Evolutionary conservation across 2,113 vertebrate genomes (phyloP).

Genomic region (Glareola pratincola): DNA sequence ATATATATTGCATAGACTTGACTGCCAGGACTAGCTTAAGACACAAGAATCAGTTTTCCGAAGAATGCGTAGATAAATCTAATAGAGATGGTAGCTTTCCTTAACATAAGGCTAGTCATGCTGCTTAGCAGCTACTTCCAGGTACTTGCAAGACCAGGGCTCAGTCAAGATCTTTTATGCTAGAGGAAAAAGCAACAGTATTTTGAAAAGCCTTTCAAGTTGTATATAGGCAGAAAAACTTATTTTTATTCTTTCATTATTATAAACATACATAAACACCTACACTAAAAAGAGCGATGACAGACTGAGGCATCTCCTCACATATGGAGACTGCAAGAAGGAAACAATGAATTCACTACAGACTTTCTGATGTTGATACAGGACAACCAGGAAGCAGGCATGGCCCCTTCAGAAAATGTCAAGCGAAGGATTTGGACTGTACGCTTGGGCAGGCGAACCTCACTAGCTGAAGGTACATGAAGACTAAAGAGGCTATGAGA

Average conservation of each 20-base stretch:
- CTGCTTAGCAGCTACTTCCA: background rate
- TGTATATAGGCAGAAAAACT: background rate
- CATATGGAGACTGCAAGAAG: background rate
- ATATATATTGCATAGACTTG: background rate
- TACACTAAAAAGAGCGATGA: background rate
- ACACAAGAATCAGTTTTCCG: background rate
- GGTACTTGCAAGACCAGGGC: background rate
- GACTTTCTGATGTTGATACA: background rate
- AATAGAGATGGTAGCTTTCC: background rate
- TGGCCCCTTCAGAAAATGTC: background rate
- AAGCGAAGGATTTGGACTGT: background rate
- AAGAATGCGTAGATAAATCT: background rate
- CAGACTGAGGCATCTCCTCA: background rate
- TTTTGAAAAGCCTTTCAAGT: background rate
- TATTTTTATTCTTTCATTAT: background rate
- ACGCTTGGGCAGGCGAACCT: background rate
- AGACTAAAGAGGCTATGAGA: background rate
- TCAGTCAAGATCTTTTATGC: background rate
- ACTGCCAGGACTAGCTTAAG: background rate
- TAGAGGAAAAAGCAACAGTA: background rate
- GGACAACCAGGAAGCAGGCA: background rate
- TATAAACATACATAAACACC: background rate
- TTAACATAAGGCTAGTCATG: background rate
- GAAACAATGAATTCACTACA: background rate
- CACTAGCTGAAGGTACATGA: background rate